phyloP scores from a whole-genome alignment of 2,797 vertebrate genomes.

The Macropodus opercularis region DNA sequence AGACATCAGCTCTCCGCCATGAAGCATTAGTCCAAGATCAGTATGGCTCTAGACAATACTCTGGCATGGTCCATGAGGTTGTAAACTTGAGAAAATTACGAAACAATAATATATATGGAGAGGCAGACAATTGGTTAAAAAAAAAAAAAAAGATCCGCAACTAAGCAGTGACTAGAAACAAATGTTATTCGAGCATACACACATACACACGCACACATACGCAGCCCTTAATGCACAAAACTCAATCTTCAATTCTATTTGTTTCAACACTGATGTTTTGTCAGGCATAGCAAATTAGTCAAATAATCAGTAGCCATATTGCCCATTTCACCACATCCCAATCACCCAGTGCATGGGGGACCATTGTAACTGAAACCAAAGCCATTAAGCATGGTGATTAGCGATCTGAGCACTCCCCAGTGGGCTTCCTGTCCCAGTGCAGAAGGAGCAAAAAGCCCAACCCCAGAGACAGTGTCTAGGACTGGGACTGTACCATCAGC shows the following conservation, averaged over 20 bases:
- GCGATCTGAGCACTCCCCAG: conserved; percentile 68
- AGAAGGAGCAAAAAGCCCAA: conserved; percentile 81
- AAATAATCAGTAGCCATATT: conserved; percentile 84
- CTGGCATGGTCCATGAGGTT: conserved; percentile 5
- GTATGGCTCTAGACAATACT: too few species aligned
- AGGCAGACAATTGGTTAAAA: conserved; percentile 24
- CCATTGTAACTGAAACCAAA: conserved; percentile 74
- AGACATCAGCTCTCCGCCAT: too few species aligned
- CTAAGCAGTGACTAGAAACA: conserved; percentile 40
- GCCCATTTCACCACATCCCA: conserved; percentile 92
- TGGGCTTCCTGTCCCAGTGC: conserved; percentile 72
- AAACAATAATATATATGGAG: conserved; percentile 24
- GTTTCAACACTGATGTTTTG: conserved; percentile 26
- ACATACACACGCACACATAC: conserved; percentile 12
- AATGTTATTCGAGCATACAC: conserved; percentile 30
- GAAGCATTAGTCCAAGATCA: too few species aligned
- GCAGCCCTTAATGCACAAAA: conserved; percentile 26
- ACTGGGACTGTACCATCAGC: conserved; percentile 99
- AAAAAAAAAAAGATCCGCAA: conserved; percentile 23
- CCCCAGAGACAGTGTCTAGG: conserved; percentile 89
- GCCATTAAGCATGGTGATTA: conserved; percentile 76
- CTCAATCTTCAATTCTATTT: conserved; percentile 18
- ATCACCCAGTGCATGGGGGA: conserved; percentile 82
- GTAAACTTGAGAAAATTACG: conserved; percentile 14
- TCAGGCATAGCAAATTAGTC: conserved; percentile 41